Conservation (phyloP, 2,797 vertebrate genomes). For the Girardinus metallicus region DNA sequence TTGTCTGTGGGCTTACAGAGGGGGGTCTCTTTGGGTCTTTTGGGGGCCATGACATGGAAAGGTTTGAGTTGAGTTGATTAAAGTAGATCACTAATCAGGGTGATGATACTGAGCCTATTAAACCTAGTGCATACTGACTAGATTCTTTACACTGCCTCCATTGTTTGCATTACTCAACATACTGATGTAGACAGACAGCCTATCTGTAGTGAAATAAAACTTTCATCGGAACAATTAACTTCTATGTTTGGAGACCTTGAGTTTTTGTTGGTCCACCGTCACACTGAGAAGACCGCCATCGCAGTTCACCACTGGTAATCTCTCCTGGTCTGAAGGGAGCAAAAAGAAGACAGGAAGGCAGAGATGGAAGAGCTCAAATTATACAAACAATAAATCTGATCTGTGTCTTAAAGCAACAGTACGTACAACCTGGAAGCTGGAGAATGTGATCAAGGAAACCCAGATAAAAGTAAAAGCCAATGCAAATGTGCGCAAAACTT, state of each 20-base stretch:
- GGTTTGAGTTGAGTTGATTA: no score
- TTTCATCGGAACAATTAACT: neutral
- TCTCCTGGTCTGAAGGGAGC: constrained; percentile 33
- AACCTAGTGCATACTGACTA: no score
- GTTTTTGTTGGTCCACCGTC: constrained; percentile 58
- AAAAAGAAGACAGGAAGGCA: constrained; percentile 10
- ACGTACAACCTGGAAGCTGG: neutral
- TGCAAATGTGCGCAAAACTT: no score
- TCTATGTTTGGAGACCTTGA: constrained; percentile 69
- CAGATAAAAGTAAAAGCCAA: neutral
- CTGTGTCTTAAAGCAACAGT: neutral
- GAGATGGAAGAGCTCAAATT: neutral
- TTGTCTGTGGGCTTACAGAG: no score
- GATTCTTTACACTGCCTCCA: neutral
- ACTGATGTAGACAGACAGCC: neutral
- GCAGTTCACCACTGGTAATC: constrained; percentile 74
- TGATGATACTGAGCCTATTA: no score
- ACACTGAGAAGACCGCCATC: constrained; percentile 74
- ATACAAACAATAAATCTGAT: neutral
- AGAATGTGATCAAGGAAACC: neutral
- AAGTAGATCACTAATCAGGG: no score
- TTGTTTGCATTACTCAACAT: neutral
- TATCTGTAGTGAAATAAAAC: neutral
- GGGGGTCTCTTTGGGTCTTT: no score
- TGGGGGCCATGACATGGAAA: no score